Conservation (phyloP, 2,888 invertebrate species). For the Synanthedon vespiformis region DNA sequence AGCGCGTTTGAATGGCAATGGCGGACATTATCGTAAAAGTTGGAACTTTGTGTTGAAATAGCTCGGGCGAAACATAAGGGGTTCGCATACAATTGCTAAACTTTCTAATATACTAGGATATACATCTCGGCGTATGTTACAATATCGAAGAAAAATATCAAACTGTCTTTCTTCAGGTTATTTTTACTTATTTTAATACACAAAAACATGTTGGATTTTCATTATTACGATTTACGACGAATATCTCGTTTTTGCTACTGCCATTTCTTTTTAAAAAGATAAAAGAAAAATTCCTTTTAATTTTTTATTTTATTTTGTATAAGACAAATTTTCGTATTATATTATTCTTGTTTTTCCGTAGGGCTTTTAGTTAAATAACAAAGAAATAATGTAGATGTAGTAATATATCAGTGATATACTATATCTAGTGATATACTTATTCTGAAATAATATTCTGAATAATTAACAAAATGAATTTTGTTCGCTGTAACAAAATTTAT, state of each 20-base stretch:
- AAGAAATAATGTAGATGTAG: no score
- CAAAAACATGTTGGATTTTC: background rate
- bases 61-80: slow-evolving; percentile 65
- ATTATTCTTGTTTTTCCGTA: no score
- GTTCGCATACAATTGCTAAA: slow-evolving; percentile 67
- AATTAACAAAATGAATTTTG: no score
- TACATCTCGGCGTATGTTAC: slow-evolving; percentile 54
- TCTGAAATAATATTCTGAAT: no score
- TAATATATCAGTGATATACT: no score
- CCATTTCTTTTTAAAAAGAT: no score
- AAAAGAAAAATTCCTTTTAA: no score
- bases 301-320: no score
- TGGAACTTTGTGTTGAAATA: slow-evolving; percentile 63
- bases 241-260: background rate
- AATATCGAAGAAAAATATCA: slow-evolving; percentile 62
- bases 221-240: background rate
- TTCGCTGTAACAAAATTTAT: no score
- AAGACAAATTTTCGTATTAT: no score
- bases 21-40: slow-evolving; percentile 70
- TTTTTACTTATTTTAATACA: slow-evolving; percentile 2
- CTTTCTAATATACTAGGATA: slow-evolving; percentile 61
- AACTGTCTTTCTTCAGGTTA: slow-evolving; percentile 33
- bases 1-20: slow-evolving; percentile 68
- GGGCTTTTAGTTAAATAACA: no score
- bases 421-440: no score